Evolutionary conservation across 2,797 vertebrate genomes (phyloP).

Genomic region (Nannoperca australis): DNA sequence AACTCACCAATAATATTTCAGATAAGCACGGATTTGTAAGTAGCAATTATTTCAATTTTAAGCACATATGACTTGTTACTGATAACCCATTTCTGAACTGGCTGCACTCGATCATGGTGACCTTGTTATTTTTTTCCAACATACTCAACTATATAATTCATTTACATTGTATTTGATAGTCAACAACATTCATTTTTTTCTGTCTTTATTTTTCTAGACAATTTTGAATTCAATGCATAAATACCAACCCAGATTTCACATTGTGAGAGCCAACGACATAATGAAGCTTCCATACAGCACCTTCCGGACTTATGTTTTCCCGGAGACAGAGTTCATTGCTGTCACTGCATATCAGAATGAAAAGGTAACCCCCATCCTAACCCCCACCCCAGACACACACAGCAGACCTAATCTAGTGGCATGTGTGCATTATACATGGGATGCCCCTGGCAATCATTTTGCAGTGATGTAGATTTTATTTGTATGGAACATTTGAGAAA

Average conservation of each 20-base stretch:
- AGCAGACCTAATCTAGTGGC: not conserved
- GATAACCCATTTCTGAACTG: not conserved
- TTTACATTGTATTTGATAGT: not conserved
- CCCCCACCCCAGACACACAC: not conserved
- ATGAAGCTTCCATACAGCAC: conserved; percentile 96
- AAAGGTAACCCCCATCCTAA: conserved; percentile 86
- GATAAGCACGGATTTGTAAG: conserved; percentile 99
- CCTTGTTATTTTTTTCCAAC: not conserved
- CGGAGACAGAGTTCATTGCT: conserved; percentile 96
- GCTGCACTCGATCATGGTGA: not conserved
- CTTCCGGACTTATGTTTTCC: conserved; percentile 96
- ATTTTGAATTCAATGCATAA: conserved; percentile 99
- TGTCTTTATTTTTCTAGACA: conserved; percentile 83
- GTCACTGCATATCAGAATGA: conserved; percentile 99
- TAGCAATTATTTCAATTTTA: conserved; percentile 43
- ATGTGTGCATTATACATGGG: not conserved
- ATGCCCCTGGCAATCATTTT: not conserved
- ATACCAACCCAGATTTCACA: conserved; percentile 96
- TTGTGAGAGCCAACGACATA: conserved; percentile 95
- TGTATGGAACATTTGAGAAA: not conserved
- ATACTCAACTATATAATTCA: not conserved
- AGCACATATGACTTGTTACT: not conserved
- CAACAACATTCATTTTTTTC: not conserved
- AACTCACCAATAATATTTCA: conserved; percentile 97
- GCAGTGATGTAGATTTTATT: not conserved